These are phyloP conservation scores for Yponomeuta malinellus DNA, from an alignment of 2,888 invertebrate genomes.

Conservation along the genomic window DNA sequence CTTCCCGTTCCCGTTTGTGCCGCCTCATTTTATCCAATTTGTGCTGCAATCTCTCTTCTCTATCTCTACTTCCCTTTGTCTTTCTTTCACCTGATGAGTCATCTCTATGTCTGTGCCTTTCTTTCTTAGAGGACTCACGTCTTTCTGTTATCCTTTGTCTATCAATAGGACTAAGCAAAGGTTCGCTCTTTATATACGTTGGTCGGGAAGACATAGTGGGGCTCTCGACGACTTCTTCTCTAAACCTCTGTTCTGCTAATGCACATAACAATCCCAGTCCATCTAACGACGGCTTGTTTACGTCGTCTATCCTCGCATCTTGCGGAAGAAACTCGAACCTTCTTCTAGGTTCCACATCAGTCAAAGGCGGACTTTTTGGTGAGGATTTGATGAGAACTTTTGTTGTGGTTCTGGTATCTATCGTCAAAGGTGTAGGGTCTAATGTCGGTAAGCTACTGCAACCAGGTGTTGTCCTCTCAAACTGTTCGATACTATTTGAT, in stretches of 20 bases:
- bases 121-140: conserved; percentile 47
- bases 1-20: conserved; percentile 57
- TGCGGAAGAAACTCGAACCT: conserved; percentile 56
- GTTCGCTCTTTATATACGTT: conserved; percentile 53
- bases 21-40: conserved; percentile 66
- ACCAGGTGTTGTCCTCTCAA: conserved; percentile 74
- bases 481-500: conserved; percentile 90
- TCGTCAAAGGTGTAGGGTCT: conserved; percentile 48
- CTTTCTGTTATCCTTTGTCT: conserved; percentile 28
- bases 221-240: conserved; percentile 80
- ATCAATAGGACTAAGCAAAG: conserved; percentile 51
- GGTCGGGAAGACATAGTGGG: conserved; percentile 47
- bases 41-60: conserved; percentile 57
- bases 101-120: conserved; percentile 56
- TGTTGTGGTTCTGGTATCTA: conserved; percentile 61
- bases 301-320: conserved; percentile 37
- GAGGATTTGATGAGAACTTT: conserved; percentile 65
- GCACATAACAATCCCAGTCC: conserved; percentile 87
- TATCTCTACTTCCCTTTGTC: conserved; percentile 55
- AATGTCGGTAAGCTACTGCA: conserved; percentile 45
- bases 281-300: conserved; percentile 69
- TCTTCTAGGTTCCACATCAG: conserved; percentile 51
- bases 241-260: conserved; percentile 87
- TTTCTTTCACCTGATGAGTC: conserved; percentile 60
- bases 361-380: conserved; percentile 51